phyloP scores from a whole-genome alignment of 92 coral and sea anemone species.

The Palythoa heliodiscus region DNA sequence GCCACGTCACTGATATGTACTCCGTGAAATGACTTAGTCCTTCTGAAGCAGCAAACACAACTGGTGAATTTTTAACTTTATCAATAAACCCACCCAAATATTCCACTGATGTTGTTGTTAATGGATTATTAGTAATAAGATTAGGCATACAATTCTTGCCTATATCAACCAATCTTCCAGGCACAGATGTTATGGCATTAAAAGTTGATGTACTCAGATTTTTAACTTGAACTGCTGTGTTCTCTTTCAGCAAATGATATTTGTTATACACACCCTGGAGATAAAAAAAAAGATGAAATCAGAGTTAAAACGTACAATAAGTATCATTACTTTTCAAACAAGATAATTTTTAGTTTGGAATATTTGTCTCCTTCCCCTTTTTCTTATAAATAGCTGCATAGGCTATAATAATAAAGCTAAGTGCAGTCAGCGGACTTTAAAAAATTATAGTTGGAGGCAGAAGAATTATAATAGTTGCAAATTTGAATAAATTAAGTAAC shows the following conservation, averaged over 20 bases:
- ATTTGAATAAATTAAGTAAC: too few relatives aligned
- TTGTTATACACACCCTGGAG: slow-evolving; percentile 27
- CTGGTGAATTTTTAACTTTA: neutral
- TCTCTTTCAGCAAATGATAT: neutral
- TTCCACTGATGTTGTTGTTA: slow-evolving; percentile 16
- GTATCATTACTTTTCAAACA: too few relatives aligned
- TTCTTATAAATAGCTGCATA: too few relatives aligned
- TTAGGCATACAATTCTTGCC: slow-evolving; percentile 23
- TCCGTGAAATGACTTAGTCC: slow-evolving; percentile 1
- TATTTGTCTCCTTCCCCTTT: too few relatives aligned
- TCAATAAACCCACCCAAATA: slow-evolving; percentile 1
- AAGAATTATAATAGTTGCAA: too few relatives aligned
- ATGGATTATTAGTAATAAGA: neutral
- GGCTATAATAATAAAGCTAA: too few relatives aligned
- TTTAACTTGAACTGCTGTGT: neutral
- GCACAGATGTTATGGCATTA: neutral
- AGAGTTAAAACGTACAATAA: neutral
- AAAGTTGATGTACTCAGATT: slow-evolving; percentile 9
- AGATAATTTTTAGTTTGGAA: too few relatives aligned
- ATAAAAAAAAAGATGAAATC: neutral
- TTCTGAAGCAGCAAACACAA: slow-evolving; percentile 13
- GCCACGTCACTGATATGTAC: slow-evolving; percentile 14
- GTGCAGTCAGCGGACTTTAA: too few relatives aligned
- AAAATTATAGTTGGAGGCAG: too few relatives aligned
- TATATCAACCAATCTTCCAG: slow-evolving; percentile 6